Evolutionary conservation across 2,113 vertebrate genomes (phyloP), one percentile per base, ranked within the genome.

Genomic region (Nibea albiflora): DNA sequence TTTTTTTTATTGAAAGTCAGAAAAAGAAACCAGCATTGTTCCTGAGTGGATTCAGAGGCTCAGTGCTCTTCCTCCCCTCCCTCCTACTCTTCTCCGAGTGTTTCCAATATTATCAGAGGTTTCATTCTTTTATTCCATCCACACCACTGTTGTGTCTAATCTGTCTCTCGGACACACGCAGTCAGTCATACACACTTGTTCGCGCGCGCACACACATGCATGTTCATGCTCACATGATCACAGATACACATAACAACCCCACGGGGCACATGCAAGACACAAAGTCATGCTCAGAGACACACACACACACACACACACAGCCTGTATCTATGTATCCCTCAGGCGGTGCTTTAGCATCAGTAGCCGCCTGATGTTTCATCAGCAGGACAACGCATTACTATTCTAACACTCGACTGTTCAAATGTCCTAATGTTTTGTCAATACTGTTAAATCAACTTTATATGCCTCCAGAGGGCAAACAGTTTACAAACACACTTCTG

Each of bases 381-480:
- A 91, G 91, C 87, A 85, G 85, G 89, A 86, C 88, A 57, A 79
- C 69, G 57, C 85, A 81, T 92, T 86, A 90, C 87, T 85, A 84
- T 83, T 88, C 84, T 52, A 86, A 81, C 76, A 83, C 83, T 78
- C 77, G 11, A 76, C 73, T 71, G 76, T 86, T 92, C 67, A 83
- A 84, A 90, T 86, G 80, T 82, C 85, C 62, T 85, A 82, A 91
- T 92, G 90, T 83, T 90, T 87, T 89, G 88, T 90, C 92, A 91
- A 90, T 92, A 91, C 56, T 22, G 76, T 42, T 92, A 91, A 92
- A 94, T 94, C 91, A 88, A 83, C 89, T 92, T 92, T 90, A 92
- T 92, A 86, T 76, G 60, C 60, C 85, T 84, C 91, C 78, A 76
- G 77, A 92, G 87, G 93, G 76, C 77, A 88, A 90, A 88, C 60